Conservation (phyloP, 2,113 vertebrate genomes). For the Epinephelus moara region DNA sequence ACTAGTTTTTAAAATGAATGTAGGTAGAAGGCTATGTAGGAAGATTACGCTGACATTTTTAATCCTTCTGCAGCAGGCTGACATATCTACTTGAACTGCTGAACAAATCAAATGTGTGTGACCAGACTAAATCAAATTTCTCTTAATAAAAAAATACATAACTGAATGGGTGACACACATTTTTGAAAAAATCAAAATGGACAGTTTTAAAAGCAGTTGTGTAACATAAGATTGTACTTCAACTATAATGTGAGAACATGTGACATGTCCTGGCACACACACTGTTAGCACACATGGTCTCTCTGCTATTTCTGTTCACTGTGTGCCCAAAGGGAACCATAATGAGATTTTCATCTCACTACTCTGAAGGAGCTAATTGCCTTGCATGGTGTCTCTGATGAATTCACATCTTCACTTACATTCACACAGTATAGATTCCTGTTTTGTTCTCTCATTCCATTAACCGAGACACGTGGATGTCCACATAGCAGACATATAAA, state of each 20-base stretch:
- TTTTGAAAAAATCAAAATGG: neutral
- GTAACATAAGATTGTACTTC: neutral
- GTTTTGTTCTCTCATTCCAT: neutral
- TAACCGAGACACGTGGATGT: neutral
- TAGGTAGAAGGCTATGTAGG: too few species aligned
- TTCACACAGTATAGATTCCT: neutral
- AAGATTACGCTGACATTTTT: neutral
- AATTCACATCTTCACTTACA: conserved; percentile 13
- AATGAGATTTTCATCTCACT: conserved; percentile 64
- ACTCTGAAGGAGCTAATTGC: conserved; percentile 63
- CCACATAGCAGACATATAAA: neutral
- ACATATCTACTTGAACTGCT: neutral
- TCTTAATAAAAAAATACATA: neutral
- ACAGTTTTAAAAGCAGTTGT: neutral
- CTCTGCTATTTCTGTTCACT: conserved; percentile 67
- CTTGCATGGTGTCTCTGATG: conserved; percentile 37
- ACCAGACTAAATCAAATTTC: neutral
- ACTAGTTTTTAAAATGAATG: too few species aligned
- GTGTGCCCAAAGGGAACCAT: conserved; percentile 39
- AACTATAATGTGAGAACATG: conserved; percentile 2
- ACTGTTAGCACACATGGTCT: conserved; percentile 34
- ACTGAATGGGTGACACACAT: neutral
- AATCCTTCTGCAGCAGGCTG: neutral
- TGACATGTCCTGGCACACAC: conserved; percentile 19
- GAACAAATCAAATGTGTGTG: neutral